Conservation (phyloP, 2,113 vertebrate genomes). For the Sander lucioperca region DNA sequence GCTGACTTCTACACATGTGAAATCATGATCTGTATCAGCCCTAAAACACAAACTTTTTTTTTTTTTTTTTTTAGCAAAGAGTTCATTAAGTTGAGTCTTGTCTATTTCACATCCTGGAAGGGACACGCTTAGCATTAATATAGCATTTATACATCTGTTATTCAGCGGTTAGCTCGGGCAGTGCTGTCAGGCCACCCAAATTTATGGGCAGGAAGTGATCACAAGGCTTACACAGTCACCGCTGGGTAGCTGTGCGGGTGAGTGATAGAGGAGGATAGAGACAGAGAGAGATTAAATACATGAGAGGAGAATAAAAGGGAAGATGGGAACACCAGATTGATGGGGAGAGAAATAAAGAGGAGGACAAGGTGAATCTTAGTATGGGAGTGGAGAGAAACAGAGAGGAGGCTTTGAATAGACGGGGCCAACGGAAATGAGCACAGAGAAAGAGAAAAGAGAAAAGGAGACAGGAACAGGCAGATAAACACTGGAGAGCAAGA, state of each 20-base stretch:
- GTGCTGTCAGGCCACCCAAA: conserved; percentile 66
- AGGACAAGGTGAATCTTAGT: conserved; percentile 62
- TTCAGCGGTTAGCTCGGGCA: conserved; percentile 73
- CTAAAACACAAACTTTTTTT: not conserved
- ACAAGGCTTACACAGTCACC: conserved; percentile 74
- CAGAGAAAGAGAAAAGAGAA: conserved; percentile 19
- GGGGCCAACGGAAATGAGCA: conserved; percentile 64
- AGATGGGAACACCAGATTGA: conserved; percentile 75
- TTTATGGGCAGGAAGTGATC: conserved; percentile 82
- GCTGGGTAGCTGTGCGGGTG: conserved; percentile 58
- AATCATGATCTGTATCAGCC: not conserved
- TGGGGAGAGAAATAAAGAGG: conserved; percentile 67
- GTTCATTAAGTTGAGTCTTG: conserved; percentile 62
- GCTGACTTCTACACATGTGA: not conserved
- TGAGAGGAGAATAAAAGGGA: conserved; percentile 68
- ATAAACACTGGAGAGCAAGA: conserved; percentile 47
- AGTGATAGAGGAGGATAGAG: conserved; percentile 65
- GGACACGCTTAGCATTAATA: conserved; percentile 73
- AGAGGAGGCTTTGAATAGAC: conserved; percentile 51
- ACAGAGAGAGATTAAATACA: conserved; percentile 71
- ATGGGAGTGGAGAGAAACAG: conserved; percentile 33
- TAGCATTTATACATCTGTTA: conserved; percentile 80
- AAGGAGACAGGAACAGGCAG: conserved; percentile 28
- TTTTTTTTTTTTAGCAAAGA: not conserved
- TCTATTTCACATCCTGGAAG: conserved; percentile 57